Conservation (phyloP, 2,113 vertebrate species). For the Xiphophorus couchianus region DNA sequence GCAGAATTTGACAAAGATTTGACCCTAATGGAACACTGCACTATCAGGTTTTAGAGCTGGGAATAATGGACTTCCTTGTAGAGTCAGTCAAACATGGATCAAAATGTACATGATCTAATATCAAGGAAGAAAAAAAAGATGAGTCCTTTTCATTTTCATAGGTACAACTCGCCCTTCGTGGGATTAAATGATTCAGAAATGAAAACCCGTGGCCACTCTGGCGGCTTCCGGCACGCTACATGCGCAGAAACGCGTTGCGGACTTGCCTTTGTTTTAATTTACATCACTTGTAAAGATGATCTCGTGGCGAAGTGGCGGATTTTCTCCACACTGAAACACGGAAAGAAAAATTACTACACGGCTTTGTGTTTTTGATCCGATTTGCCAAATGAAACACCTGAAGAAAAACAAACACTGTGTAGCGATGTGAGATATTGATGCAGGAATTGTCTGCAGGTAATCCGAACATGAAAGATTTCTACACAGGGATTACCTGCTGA, state of each 20-base stretch:
- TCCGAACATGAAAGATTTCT: neutral
- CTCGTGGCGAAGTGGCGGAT: rapidly evolving
- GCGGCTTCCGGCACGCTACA: neutral
- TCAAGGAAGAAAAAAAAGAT: neutral
- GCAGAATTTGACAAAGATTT: conserved; percentile 22
- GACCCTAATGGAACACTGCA: neutral
- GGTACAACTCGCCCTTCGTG: neutral
- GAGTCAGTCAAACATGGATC: conserved; percentile 5
- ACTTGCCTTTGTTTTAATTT: conserved; percentile 2
- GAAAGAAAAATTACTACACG: neutral
- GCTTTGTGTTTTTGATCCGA: neutral
- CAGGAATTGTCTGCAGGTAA: neutral
- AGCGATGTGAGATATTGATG: neutral
- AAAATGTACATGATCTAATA: conserved; percentile 14
- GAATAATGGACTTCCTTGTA: conserved; percentile 22
- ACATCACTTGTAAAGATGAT: conserved; percentile 10
- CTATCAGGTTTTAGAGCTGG: conserved; percentile 16
- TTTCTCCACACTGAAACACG: neutral
- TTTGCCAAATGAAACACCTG: neutral
- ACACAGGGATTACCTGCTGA: neutral
- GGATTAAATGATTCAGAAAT: conserved; percentile 18
- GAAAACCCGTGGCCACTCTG: neutral
- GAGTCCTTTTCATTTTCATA: conserved; percentile 10
- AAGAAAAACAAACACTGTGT: neutral
- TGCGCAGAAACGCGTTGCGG: neutral